Base-by-base conservation (phyloP, 2,888 invertebrate species). In the Formica aserva region DNA sequence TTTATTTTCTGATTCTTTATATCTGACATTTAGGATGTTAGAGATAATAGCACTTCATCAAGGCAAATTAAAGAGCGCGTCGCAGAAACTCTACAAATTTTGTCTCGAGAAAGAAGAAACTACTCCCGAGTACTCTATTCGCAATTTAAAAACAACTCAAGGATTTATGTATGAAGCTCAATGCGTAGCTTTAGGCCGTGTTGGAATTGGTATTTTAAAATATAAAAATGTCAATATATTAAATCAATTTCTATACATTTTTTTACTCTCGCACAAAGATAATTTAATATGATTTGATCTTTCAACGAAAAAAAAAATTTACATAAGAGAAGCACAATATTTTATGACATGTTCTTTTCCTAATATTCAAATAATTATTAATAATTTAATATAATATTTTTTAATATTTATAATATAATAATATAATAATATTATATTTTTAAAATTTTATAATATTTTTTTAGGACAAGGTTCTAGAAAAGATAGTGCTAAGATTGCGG, bases 81-180 rank as follows among this genome's bases (percentile, higher is more conserved):
- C 88, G 0, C 89, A 90, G 41, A 92, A 89, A 52, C 74, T 92
- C 15, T 93, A 92, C 81, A 90, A 89, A 55, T 32, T 90, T 15
- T 92, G 92, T 32, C 87, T 93, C 5, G 87, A 91, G 45, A 84
- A 78, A 52, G 83, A 77, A 6, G 72, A 80, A 15, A 35, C 86
- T 9, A 83, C 86, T 29, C 92, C 92, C 6, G 66, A 71, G 2
- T 92, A 92, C 38, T 26, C 48, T 32, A 65, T 88, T 5, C 71
- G 84, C 0, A 75, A 80, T 35, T 22, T 11, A 2, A 69, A 72
- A 29, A 88, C 72, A 1, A 60, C 60, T 35, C 65, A 85, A 9
- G 91, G 92, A 8, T 52, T 88, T 5, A 81, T 81, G 32, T 86
- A 78, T 41, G 69, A 74, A 6, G 92, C 89, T 5, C 88, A 84